Evolutionary conservation across 1,140 invertebrate species (phyloP).

Genomic region (Coenobita brevimanus): DNA sequence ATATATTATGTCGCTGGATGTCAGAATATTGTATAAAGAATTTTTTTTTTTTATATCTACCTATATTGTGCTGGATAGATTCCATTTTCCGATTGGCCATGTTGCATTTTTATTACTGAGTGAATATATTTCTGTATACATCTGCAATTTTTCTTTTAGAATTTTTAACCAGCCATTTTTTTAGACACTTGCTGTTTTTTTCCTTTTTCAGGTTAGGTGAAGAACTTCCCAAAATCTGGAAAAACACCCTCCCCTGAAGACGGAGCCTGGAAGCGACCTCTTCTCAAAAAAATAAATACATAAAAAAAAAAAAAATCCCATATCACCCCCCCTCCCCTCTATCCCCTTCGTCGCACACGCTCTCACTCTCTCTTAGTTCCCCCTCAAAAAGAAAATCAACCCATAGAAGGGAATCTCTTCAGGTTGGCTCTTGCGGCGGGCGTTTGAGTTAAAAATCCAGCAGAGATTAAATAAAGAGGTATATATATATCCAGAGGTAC

Average conservation of each 20-base stretch:
- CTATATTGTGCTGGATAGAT: conserved; percentile 24
- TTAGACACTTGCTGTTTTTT: conserved; percentile 54
- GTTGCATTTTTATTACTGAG: conserved; percentile 13
- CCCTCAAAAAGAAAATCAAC: no score
- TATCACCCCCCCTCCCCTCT: neutral
- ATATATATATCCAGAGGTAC: no score
- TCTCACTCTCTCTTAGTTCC: no score
- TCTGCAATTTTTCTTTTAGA: conserved; percentile 29
- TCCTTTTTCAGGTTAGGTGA: conserved; percentile 62
- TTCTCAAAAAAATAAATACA: neutral
- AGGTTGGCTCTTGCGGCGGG: no score
- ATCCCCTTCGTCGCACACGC: no score
- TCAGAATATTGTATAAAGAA: no score
- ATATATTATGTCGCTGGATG: no score
- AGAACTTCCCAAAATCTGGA: conserved; percentile 47
- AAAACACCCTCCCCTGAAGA: conserved; percentile 31
- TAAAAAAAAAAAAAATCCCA: conserved; percentile 14
- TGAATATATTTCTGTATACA: neutral
- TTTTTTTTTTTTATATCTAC: neutral
- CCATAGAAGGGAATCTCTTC: no score
- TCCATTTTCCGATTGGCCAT: conserved; percentile 24
- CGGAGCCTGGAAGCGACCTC: neutral
- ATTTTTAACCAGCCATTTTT: conserved; percentile 44
- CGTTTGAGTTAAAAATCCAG: no score
- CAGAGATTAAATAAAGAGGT: no score